A percentile compares a stretch with the other conserved stretches of the same genome.
These are phyloP conservation scores for Onychomys arenicola DNA, from an alignment of 2,797 vertebrate species.

Conservation along the genomic window DNA sequence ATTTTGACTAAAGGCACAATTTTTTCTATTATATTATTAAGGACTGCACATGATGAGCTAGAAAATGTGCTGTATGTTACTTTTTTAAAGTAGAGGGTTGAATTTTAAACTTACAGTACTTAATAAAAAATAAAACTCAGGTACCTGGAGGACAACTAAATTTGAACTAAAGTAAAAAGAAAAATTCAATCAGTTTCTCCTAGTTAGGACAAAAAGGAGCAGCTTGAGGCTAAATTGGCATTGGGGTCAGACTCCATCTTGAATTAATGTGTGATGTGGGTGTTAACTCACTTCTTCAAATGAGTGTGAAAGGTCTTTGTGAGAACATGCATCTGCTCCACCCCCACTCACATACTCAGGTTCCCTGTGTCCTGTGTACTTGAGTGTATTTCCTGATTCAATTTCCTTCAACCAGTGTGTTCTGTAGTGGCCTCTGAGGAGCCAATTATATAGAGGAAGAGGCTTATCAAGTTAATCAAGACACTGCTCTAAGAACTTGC, in stretches of 20 bases:
- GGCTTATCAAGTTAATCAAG: not conserved
- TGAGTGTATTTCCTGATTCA: not conserved
- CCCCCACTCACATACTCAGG: not conserved
- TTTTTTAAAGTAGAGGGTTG: slow-evolving; percentile 53
- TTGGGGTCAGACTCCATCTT: not conserved
- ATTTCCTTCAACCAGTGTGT: not conserved
- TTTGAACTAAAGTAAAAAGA: slow-evolving; percentile 11
- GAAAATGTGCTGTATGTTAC: slow-evolving; percentile 75
- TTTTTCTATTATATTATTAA: slow-evolving; percentile 73
- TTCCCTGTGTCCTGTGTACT: not conserved
- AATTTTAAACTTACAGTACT: slow-evolving; percentile 54
- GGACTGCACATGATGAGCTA: slow-evolving; percentile 40
- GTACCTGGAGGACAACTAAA: slow-evolving; percentile 65
- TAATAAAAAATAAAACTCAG: slow-evolving; percentile 53
- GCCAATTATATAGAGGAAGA: not conserved
- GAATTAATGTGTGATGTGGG: slow-evolving; percentile 7
- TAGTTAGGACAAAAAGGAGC: slow-evolving; percentile 49
- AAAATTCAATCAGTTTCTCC: slow-evolving; percentile 5
- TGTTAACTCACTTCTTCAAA: not conserved
- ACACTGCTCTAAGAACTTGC: not conserved
- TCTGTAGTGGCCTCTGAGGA: not conserved
- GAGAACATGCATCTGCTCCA: not conserved
- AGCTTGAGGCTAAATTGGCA: not conserved
- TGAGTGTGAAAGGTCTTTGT: not conserved
- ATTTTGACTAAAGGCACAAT: slow-evolving; percentile 36